Base-by-base conservation (phyloP, 1,140 invertebrate genomes). In the Hylaeus anthracinus region DNA sequence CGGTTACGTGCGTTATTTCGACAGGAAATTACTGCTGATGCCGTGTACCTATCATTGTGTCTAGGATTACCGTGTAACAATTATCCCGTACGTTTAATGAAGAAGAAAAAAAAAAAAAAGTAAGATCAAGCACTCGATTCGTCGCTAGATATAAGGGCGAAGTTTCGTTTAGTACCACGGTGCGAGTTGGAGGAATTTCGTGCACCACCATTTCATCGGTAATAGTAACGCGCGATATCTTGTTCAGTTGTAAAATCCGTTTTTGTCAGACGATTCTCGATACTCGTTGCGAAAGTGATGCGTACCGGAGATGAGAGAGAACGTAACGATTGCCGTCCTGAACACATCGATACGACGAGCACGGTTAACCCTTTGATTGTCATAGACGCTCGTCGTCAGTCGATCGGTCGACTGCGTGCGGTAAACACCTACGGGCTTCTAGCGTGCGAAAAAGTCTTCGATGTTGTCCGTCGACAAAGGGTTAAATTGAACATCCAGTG, bases 241-340 rank as follows among this genome's bases (percentile, higher is more conserved):
- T 41, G 15, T 71, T 60, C 10, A 12, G 43, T 56, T 56, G 9
- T 70, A 45, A 61, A 56, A 69, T 58, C 69, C 77, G 70, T 81
- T 85, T 80, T 67, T 80, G 71, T 80, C 78, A 67, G 43, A 60
- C 39, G 12, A 8, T 26, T 53, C 70, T 75, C 82, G 79, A 82
- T 79, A 79, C 45, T 74, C 79, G 82, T 72, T 72, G 26, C 26
- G 69, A 53, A 66, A 43, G n/a, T 51, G 65, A 48, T 48, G 72
- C 55, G 58, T 15, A 39, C 26, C 53, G 48, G 56, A n/a, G n/a
- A 82, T 15, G 74, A 76, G 64, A 76, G 64, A 79, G 67, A 86
- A 76, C 61, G 67, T 65, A 86, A 84, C 85, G 78, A 89, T 89
- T 91, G 91, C 91, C 91, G 91, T 92, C 91, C 91, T 90, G 83